phyloP scores from a whole-genome alignment of 2,888 invertebrate species.

The Anodontia alba region DNA sequence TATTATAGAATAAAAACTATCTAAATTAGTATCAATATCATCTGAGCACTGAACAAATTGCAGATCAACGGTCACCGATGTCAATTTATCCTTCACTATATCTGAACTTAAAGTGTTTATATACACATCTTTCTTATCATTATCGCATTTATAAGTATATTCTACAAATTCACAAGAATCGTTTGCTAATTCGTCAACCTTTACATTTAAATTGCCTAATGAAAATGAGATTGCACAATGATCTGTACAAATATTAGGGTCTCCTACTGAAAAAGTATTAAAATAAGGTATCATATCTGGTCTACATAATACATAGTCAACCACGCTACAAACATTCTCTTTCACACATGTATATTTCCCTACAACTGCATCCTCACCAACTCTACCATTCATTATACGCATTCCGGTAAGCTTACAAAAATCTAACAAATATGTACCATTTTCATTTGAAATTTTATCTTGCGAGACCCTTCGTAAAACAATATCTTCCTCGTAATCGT shows the following conservation, averaged over 20 bases:
- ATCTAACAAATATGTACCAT: constrained; percentile 18
- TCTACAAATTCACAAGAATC: neutral
- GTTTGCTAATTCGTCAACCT: neutral
- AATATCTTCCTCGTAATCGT: neutral
- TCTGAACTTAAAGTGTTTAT: neutral
- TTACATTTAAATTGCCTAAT: neutral
- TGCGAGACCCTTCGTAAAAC: neutral
- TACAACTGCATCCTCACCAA: neutral
- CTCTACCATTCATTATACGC: constrained; percentile 32
- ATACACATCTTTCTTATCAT: neutral
- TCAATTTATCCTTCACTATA: neutral
- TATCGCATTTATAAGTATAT: constrained; percentile 21
- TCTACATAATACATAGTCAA: constrained; percentile 32
- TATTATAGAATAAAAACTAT: neutral
- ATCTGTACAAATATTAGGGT: constrained; percentile 34
- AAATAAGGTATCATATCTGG: constrained; percentile 7
- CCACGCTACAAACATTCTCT: constrained; percentile 16
- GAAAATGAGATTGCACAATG: constrained; percentile 26
- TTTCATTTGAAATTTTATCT: constrained; percentile 25
- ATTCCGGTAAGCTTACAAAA: constrained; percentile 30
- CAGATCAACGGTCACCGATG: neutral
- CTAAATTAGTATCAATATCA: neutral
- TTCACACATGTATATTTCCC: constrained; percentile 32
- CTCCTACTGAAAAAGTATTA: constrained; percentile 1
- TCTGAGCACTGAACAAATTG: neutral